phyloP scores from a whole-genome alignment of 2,797 vertebrate genomes.

The Labeo calbasu region DNA sequence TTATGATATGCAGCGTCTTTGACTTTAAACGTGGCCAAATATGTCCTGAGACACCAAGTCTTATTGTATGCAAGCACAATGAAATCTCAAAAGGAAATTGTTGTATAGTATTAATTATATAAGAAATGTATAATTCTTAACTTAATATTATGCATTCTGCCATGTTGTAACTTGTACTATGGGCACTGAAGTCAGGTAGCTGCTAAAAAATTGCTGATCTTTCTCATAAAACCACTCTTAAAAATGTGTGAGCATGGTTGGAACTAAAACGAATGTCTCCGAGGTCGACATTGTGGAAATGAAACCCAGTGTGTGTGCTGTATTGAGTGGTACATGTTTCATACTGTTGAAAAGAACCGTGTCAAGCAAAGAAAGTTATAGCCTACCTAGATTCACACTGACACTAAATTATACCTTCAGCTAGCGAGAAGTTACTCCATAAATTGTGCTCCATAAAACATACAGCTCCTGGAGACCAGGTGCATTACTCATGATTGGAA shows the following conservation, averaged over 20 bases:
- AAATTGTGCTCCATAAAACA: slow-evolving; percentile 23
- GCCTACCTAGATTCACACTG: slow-evolving; percentile 17
- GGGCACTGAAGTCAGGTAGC: not conserved
- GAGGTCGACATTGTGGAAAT: not conserved
- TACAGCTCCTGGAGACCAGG: slow-evolving; percentile 18
- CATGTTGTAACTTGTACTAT: not conserved
- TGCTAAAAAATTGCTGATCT: not conserved
- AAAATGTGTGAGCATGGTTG: not conserved
- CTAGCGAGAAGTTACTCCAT: slow-evolving; percentile 3
- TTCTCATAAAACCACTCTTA: not conserved
- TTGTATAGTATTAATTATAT: not conserved
- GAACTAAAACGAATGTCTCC: not conserved
- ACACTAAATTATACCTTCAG: slow-evolving; percentile 25
- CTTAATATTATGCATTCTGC: not conserved
- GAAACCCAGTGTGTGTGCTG: not conserved
- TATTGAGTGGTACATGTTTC: slow-evolving; percentile 9
- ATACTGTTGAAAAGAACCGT: not conserved
- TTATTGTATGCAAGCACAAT: not conserved
- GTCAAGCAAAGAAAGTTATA: slow-evolving; percentile 29
- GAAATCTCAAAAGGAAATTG: not conserved
- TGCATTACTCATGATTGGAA: slow-evolving; percentile 12
- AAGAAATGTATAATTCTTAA: not conserved
- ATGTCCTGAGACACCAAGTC: not conserved
- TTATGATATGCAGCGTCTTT: not conserved
- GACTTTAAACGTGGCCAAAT: not conserved